These are phyloP conservation scores for Montipora cactus DNA, from an alignment of 64 coral and sea anemone species.

Conservation along the genomic window DNA sequence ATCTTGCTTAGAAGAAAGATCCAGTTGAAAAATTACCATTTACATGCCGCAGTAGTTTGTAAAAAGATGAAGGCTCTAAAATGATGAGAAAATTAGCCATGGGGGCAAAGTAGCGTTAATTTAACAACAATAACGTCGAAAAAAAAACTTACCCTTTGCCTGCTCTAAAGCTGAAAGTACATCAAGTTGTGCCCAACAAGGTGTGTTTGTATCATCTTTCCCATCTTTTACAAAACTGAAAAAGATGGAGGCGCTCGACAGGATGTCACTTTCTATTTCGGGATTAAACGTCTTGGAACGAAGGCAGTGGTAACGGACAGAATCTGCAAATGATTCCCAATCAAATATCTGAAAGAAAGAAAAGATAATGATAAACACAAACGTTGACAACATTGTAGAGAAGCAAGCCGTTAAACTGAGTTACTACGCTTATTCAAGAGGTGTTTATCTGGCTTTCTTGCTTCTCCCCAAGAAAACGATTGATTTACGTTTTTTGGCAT, in stretches of 20 bases:
- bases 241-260: constrained; percentile 40
- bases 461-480: too few species aligned
- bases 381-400: not conserved
- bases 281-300: constrained; percentile 36
- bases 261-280: not conserved
- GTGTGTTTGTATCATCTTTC: constrained; percentile 35
- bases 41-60: too few species aligned
- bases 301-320: constrained; percentile 3
- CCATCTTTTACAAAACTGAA: constrained; percentile 64
- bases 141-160: constrained; percentile 25
- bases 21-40: too few species aligned
- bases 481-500: too few species aligned
- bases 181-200: constrained; percentile 56
- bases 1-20: too few species aligned
- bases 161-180: not conserved
- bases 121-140: not conserved
- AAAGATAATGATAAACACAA: not conserved
- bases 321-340: constrained; percentile 37
- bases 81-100: too few species aligned
- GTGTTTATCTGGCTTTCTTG: too few species aligned
- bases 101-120: too few species aligned
- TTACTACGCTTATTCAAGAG: too few species aligned
- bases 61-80: too few species aligned
- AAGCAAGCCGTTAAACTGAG: too few species aligned
- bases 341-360: constrained; percentile 41